Percentiles rank a stretch among this genome's conserved stretches.
These are phyloP conservation scores for Tetramorium simillimum DNA, from an alignment of 1,140 invertebrate species.

Conservation along the genomic window DNA sequence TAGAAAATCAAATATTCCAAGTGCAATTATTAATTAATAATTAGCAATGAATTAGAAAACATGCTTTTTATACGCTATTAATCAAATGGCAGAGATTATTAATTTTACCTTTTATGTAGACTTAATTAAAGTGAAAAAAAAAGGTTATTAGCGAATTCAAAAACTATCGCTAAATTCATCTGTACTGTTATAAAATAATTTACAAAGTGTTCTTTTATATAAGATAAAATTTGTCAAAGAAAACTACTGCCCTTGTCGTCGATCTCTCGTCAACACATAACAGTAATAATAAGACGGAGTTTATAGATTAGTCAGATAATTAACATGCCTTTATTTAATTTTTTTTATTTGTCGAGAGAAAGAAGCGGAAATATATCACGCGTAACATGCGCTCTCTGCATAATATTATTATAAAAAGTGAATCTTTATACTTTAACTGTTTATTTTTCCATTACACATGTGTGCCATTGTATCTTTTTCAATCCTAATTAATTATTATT, in stretches of 20 bases:
- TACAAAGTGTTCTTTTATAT: conserved; percentile 9
- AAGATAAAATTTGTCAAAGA: not conserved
- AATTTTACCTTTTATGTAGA: not conserved
- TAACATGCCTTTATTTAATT: not conserved
- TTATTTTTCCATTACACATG: not conserved
- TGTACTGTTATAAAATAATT: conserved; percentile 11
- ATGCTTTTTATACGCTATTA: conserved; percentile 26
- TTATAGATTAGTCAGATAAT: not conserved
- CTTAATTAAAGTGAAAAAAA: not conserved
- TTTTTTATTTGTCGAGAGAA: not conserved
- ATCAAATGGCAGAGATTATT: conserved; percentile 7
- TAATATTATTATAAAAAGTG: not conserved
- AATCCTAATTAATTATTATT: not conserved
- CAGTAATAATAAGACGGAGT: not conserved
- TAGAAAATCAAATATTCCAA: not conserved
- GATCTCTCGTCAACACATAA: not conserved
- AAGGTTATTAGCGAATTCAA: not conserved
- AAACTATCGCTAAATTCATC: not conserved
- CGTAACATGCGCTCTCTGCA: not conserved
- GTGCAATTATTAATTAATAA: conserved; percentile 16
- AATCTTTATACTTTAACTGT: not conserved
- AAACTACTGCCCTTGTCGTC: not conserved
- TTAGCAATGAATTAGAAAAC: not conserved
- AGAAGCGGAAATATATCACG: not conserved
- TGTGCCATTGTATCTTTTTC: conserved; percentile 4